Evolutionary conservation across 1,140 invertebrate genomes (phyloP).

Genomic region (Drosophila saltans): DNA sequence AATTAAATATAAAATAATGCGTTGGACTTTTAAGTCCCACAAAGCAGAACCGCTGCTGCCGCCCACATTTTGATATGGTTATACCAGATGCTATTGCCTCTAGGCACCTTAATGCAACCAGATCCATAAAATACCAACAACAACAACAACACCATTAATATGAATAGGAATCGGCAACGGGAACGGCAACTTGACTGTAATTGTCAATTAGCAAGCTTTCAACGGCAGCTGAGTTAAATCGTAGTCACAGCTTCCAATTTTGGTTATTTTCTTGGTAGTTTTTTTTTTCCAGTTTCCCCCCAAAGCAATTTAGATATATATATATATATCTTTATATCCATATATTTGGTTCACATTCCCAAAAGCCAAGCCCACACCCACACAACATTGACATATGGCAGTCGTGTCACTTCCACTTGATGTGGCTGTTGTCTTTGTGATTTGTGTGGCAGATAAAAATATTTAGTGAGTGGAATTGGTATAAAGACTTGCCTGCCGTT

Average conservation of each 20-base stretch:
- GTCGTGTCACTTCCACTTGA: slow-evolving; percentile 54
- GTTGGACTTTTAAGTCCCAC: slow-evolving; percentile 15
- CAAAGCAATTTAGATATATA: slow-evolving; percentile 43
- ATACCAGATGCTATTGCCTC: neutral
- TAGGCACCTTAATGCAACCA: slow-evolving; percentile 19
- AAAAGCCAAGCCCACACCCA: slow-evolving; percentile 39
- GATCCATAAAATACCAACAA: slow-evolving; percentile 22
- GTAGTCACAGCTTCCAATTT: slow-evolving; percentile 61
- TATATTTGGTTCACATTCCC: slow-evolving; percentile 35
- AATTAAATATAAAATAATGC: slow-evolving; percentile 29
- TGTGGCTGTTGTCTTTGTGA: slow-evolving; percentile 23
- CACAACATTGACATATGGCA: slow-evolving; percentile 64
- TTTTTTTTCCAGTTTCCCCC: slow-evolving; percentile 18
- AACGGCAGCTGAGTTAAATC: slow-evolving; percentile 42
- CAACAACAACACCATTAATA: slow-evolving; percentile 15
- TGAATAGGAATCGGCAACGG: slow-evolving; percentile 2
- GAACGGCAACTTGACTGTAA: slow-evolving; percentile 47
- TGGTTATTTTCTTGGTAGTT: slow-evolving; percentile 32
- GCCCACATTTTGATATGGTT: slow-evolving; percentile 29
- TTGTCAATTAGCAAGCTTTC: slow-evolving; percentile 77
- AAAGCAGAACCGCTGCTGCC: slow-evolving; percentile 7
- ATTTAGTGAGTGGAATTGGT: slow-evolving; percentile 13
- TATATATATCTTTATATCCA: neutral
- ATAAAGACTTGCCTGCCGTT: slow-evolving; percentile 30
- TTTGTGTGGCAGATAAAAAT: slow-evolving; percentile 40